A percentile compares a stretch with the other conserved stretches of the same genome.
Conservation (phyloP, 2,113 vertebrate species). For the Rallus limicola region DNA sequence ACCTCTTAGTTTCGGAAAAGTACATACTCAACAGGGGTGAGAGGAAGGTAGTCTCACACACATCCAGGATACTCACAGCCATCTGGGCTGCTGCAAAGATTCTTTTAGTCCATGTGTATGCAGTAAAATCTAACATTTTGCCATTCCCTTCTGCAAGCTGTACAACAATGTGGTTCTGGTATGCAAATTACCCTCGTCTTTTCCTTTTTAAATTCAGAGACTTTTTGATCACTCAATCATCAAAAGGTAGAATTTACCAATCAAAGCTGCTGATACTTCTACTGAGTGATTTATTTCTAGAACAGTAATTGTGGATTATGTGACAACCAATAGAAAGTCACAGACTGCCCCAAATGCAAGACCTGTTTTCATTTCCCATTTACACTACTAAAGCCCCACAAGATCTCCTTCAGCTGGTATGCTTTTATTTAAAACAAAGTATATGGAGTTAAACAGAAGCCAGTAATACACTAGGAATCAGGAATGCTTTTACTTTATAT, state of each 20-base stretch:
- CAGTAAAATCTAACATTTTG: background rate
- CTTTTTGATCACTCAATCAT: background rate
- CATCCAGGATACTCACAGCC: background rate
- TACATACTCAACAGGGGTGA: accelerated
- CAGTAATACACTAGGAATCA: background rate
- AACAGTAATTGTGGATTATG: background rate
- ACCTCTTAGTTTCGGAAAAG: background rate
- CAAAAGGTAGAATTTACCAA: background rate
- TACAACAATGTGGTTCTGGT: background rate
- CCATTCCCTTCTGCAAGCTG: background rate
- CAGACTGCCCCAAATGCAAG: background rate
- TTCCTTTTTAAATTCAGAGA: background rate
- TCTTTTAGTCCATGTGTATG: accelerated
- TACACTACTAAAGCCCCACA: background rate
- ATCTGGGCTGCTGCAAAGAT: background rate
- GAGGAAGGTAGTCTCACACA: background rate
- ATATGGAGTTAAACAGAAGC: background rate
- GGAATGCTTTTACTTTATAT: background rate
- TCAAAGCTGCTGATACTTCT: background rate
- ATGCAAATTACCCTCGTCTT: background rate
- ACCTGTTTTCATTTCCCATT: background rate
- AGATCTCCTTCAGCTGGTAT: background rate
- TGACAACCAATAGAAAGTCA: background rate
- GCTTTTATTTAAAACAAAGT: background rate
- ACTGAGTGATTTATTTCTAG: background rate